Evolutionary conservation across 2,888 invertebrate genomes (phyloP), one percentile per base, ranked within the genome.

Genomic region (Nasonovia ribisnigri): DNA sequence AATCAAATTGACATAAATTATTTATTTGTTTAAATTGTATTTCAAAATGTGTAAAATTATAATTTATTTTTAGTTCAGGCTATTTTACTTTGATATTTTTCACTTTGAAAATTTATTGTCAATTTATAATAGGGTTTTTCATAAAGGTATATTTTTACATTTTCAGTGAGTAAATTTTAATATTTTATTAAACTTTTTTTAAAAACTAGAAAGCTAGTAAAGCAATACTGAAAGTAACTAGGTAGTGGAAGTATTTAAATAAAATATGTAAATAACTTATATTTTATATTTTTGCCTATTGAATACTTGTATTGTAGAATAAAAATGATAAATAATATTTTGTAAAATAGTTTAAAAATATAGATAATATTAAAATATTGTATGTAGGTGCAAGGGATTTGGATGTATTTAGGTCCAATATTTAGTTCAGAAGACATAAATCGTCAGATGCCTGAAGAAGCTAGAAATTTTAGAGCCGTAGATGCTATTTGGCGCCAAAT

Each of bases 401-500:
- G 99, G 99, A 98, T 99, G 97, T 99, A 99, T 95, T 96, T 99
- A 95, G 99, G 99, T 95, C 99, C 99, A 0, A 99, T 99, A 95
- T 99, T 99, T 96, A 98, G 98, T 3, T 99, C 99, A 42, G 99
- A 99, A 0, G 99, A 99, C 96, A 99, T 99, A 95, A 99, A 99
- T 96, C 98, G 98, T 95, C 99, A 99, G 96, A 99, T 99, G 97
- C 99, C 99, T 0, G 99, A 99, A 96, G 99, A 99, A 96, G 99
- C 99, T 0, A 97, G 99, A 94, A 97, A 98, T 94, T 99, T 99
- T 95, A 98, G 98, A 95, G 98, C 99, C 77, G 99, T 99, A 48
- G 99, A 99, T 96, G 99, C 99, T 97, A 99, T 98, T 95, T 99
- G 99, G 99, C 97, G 98, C 95, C 99, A 99, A 95, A 97, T 99